phyloP scores from a whole-genome alignment of 2,797 vertebrate genomes.

The Chelon labrosus region DNA sequence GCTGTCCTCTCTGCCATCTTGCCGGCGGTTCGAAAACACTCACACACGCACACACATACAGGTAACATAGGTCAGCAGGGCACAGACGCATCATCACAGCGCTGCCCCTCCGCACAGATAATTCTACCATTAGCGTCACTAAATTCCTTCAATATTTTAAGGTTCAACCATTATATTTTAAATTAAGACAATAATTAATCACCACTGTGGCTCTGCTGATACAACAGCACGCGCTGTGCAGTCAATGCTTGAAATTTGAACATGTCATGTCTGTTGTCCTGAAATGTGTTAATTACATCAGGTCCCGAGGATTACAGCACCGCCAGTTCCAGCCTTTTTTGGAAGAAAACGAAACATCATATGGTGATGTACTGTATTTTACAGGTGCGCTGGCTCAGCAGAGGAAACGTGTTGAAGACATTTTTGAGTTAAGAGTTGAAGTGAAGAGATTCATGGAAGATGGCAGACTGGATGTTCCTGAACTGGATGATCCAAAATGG shows the following conservation, averaged over 20 bases:
- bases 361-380: conserved; percentile 49
- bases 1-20: too few relatives aligned
- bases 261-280: conserved; percentile 52
- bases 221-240: conserved; percentile 44
- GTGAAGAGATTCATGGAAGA: conserved; percentile 3
- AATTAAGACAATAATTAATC: too few relatives aligned
- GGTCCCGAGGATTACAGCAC: conserved; percentile 51
- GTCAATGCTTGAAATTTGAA: conserved; percentile 42
- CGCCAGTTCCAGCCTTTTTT: conserved; percentile 45
- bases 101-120: too few relatives aligned
- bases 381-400: conserved; percentile 48
- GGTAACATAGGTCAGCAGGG: too few relatives aligned
- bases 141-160: too few relatives aligned
- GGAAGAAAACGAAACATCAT: conserved; percentile 45
- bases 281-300: conserved; percentile 46
- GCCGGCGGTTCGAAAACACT: too few relatives aligned
- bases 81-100: too few relatives aligned
- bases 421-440: conserved; percentile 5
- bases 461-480: conserved; percentile 8
- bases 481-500: not conserved
- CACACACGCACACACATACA: too few relatives aligned
- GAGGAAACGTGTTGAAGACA: conserved; percentile 33
- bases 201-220: conserved; percentile 18
- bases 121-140: too few relatives aligned
- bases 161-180: too few relatives aligned